phyloP scores from a whole-genome alignment of 2,888 invertebrate species.

The Yponomeuta cagnagella region DNA sequence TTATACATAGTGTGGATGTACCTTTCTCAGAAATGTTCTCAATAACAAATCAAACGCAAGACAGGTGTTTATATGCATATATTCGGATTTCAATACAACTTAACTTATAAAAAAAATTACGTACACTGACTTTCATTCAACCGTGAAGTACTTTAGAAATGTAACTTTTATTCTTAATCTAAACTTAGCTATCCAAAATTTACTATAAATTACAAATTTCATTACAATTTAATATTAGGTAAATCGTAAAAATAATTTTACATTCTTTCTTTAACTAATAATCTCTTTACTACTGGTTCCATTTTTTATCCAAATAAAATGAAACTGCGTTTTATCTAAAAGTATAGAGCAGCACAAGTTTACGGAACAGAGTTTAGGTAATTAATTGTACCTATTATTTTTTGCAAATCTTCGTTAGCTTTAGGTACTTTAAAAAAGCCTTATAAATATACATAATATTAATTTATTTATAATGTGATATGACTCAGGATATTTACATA shows the following conservation, averaged over 20 bases:
- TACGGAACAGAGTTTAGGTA: slow-evolving; percentile 23
- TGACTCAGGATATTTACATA: slow-evolving; percentile 59
- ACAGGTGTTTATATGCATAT: slow-evolving; percentile 68
- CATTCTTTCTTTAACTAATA: slow-evolving; percentile 45
- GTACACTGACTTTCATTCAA: slow-evolving; percentile 64
- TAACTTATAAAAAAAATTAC: slow-evolving; percentile 69
- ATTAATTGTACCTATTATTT: slow-evolving; percentile 22
- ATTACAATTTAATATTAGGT: slow-evolving; percentile 43
- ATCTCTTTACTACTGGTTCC: slow-evolving; percentile 39
- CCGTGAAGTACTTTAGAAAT: slow-evolving; percentile 34
- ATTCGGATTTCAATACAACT: slow-evolving; percentile 73
- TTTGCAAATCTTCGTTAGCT: slow-evolving; percentile 32
- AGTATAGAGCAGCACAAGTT: background rate
- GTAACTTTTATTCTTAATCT: slow-evolving; percentile 44
- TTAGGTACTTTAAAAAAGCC: background rate
- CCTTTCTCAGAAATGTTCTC: background rate
- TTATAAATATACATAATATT: slow-evolving; percentile 42
- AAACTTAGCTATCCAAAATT: slow-evolving; percentile 67
- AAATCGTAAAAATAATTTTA: slow-evolving; percentile 17
- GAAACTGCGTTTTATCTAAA: slow-evolving; percentile 15
- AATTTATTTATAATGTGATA: slow-evolving; percentile 56
- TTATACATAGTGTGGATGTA: no score
- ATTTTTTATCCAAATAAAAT: slow-evolving; percentile 13
- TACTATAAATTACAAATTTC: slow-evolving; percentile 70
- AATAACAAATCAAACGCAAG: slow-evolving; percentile 41